Conservation (phyloP, 2,888 invertebrate genomes). For the Coelinius sp. region DNA sequence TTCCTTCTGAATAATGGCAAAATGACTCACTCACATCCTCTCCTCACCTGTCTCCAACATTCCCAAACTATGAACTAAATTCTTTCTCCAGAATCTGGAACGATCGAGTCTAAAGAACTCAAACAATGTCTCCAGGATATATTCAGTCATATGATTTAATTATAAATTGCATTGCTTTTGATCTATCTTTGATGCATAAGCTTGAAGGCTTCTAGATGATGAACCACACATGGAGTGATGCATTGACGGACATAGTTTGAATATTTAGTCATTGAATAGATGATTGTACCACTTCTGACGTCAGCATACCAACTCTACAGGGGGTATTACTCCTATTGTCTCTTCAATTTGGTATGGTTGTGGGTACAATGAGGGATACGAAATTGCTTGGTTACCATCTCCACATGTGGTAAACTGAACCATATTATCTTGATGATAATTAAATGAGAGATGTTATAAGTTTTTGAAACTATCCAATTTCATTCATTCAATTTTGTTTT, state of each 20-base stretch:
- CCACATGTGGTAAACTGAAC: slow-evolving; percentile 8
- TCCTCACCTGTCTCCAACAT: background rate
- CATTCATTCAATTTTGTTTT: background rate
- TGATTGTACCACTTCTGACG: background rate
- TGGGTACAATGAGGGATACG: background rate
- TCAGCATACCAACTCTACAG: background rate
- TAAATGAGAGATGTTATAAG: background rate
- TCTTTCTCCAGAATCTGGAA: background rate
- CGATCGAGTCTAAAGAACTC: too few relatives aligned
- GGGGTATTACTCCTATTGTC: background rate
- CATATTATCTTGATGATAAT: background rate
- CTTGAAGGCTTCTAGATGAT: background rate
- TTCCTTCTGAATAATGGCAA: background rate
- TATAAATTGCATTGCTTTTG: too few relatives aligned
- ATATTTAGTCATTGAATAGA: background rate
- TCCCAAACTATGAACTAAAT: background rate
- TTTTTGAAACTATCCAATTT: background rate
- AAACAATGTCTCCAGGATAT: too few relatives aligned
- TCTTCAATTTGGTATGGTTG: background rate
- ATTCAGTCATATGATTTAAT: too few relatives aligned
- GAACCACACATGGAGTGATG: background rate
- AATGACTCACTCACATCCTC: background rate
- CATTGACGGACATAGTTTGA: slow-evolving; percentile 2
- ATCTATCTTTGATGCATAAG: background rate
- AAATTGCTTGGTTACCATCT: background rate